Base-by-base conservation (phyloP, 2,888 invertebrate genomes). In the Plutella xylostella region DNA sequence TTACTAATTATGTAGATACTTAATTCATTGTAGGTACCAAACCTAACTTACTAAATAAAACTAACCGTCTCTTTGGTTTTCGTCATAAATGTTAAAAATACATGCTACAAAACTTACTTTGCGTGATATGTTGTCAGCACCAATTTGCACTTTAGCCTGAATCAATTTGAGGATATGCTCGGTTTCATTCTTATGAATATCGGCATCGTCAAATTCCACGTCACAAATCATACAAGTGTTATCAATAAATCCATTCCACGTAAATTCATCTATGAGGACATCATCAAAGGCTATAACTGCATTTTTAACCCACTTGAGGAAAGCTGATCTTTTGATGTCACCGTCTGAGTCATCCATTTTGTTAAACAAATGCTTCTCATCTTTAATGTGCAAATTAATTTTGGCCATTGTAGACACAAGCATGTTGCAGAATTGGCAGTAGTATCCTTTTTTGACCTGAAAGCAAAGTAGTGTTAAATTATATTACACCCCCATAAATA, bases 361-460 rank as follows among this genome's bases (percentile, higher is more conserved):
- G 28, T 58, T 67, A 2, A 54, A 49, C 1, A 48, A 48, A 35
- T 77, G 77, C 2, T 39, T 38, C 2, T 50, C 48, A 28, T 72
- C 71, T 7, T 47, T 40, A 0, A 72, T 42, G 28, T 77, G 78
- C 7, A 73, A 33, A 4, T 57, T 55, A 0, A 72, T 65, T 51
- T 68, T 68, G 1, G 62, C 51, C 0, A 59, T 51, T 2, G 66
- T 68, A 1, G 59, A 42, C 6, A 77, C 47, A 4, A 74, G 42
- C 0, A 55, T 30, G 42, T 69, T 65, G 54, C 78, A 78, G 41
- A 58, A 61, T 42, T 68, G 68, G 41, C 78, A 78, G 51, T 57
- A 74, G 48, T 77, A 78, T 9, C 70, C 68, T 3, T 54, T 53
- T 47, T 65, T 67, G 11, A 75, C 65, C 78, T 78, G 59, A 14